Base-by-base conservation (phyloP, 2,888 invertebrate species). In the Blastobasis adustella region DNA sequence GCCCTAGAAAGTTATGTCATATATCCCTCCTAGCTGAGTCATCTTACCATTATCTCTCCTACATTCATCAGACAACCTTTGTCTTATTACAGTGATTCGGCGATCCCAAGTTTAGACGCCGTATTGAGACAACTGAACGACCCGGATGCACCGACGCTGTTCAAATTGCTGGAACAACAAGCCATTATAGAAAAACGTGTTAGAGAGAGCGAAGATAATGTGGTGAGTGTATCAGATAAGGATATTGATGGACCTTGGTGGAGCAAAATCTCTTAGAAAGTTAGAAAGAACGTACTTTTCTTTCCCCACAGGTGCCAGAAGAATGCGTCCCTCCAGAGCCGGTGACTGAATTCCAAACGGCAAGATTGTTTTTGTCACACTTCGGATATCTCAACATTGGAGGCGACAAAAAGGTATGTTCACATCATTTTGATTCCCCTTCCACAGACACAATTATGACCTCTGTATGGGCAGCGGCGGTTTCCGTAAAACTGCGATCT, bases 261-360 rank as follows among this genome's bases (percentile, higher is more conserved):
- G 6, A 40, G 1, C 4, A 40, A 40, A 40, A 3, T 40, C 41
- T 40, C 41, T 40, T 4, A 9, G 5, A 40, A 40, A 5, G 5
- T 42, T 9, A 7, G 42, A 1, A 42, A 42, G 4, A 42, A 42
- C 42, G 42, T 40, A 6, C 1, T 42, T 42, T 42, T 8, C 1
- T 42, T 42, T 42, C 8, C 10, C 8, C 42, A 7, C 47, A 92
- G 84, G 82, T 90, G 0, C 92, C 93, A 8, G 96, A 96, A 71
- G 89, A 89, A 49, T 95, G 95, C 61, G 82, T 91, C 0, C 94
- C 96, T 1, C 96, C 96, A 0, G 90, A 93, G 4, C 93, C 95
- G 4, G 95, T 95, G 62, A 94, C 96, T 52, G 97, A 98, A 74
- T 98, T 98, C 73, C 98, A 98, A 84, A 98, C 98, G 0, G 96